Evolutionary conservation across 1,140 invertebrate genomes (phyloP), one percentile per base, ranked within the genome.

Genomic region (Vanessa atalanta): DNA sequence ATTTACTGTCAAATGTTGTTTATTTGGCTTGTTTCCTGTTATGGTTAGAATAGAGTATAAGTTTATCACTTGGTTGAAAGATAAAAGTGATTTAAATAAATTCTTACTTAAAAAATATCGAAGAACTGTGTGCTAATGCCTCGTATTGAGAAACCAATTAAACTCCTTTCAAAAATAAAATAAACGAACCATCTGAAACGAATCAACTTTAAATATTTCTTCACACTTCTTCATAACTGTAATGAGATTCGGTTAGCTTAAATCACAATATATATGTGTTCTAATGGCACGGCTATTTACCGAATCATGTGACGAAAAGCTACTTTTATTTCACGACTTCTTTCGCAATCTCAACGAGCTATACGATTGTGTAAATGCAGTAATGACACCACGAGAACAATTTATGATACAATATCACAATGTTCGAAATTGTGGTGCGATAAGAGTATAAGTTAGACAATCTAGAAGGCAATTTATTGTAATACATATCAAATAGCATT

Each of bases 261-360:
- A 61, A 61, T 61, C 23, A 61, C 57, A 31, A 61, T 57, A 57
- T 43, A 43, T 68, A 31, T 31, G 47, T 51, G 57, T 75, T 47
- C 51, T 68, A 68, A 71, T 43, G 31, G 61, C 26, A 63, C 68
- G 47, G 11, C n/a, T 63, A 75, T 71, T 75, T 65, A 71, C 72
- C 73, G 72, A 81, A 79, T 73, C 74, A 84, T 84, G 85, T 88
- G 87, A 86, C 83, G 87, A 89, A 88, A 89, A 86, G 80, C 81
- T 85, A 88, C 2, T 88, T 88, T 83, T 79, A 82, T 72, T 73
- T 76, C 74, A 80, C 73, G 73, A 83, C 82, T 84, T 78, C 77
- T 88, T 88, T 88, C 83, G 83, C 79, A 88, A 91, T 87, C 60
- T 74, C 66, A 80, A 79, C 83, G 82, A 81, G 89, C 85, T 88